Evolutionary conservation across 53 echinoderm and acorn worm species (phyloP), one percentile per base, ranked within the genome.

Genomic region (Hippasteria phrygiana): DNA sequence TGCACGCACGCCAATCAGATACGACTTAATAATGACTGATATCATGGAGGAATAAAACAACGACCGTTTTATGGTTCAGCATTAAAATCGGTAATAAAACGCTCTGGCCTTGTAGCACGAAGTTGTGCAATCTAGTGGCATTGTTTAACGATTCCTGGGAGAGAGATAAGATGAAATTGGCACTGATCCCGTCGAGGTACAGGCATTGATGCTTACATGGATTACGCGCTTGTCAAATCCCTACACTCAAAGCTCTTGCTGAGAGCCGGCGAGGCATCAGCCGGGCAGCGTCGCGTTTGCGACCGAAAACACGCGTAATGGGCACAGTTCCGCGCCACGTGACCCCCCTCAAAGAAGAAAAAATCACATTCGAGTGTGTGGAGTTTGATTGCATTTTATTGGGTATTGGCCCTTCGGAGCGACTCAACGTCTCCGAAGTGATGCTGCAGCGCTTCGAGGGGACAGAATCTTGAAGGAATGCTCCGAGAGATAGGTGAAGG

Each of bases 251-350:
- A n/a, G n/a, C 59, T 24, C 8, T 8, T 59, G 59, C 26, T 18
- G 26, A 59, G 26, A 22, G 14, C 59, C 59, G 17, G 1, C 2
- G 1, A 26, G 7, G 59, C 59, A 59, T 59, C 59, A 3, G 5
- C 22, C 53, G 50, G 35, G 22, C 7, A 38, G 37, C 32, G 64
- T 67, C 36, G 5, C 69, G 12, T 71, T 70, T 85, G 37, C 46
- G 35, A 71, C 71, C 69, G 85, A 85, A 85, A 85, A 85, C 69
- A 36, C 85, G 71, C 36, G 85, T 85, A 53, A 70, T 71, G 70
- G 85, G 36, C 69, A 85, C 55, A 53, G 85, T 85, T 85, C 53
- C 35, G 12, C 51, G 24, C 43, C 85, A 85, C 85, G 85, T 85
- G 85, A 85, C 85, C 85, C 85, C 40, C 51, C 11, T 36, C 38